Evolutionary conservation across 2,113 vertebrate genomes (phyloP).

Genomic region (Acinonyx jubatus): DNA sequence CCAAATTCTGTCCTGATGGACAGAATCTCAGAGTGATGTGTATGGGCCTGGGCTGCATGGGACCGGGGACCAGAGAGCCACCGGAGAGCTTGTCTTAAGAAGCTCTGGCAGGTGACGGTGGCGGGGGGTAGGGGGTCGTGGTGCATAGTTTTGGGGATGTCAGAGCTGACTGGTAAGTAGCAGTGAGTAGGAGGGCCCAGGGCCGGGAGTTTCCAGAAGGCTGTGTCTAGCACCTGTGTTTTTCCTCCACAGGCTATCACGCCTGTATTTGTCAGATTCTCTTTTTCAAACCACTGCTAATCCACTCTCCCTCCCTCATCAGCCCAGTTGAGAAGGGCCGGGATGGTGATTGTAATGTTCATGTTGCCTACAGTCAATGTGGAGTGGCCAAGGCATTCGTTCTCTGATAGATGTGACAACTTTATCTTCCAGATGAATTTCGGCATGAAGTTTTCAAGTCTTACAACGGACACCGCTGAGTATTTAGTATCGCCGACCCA

Average conservation of each 20-base stretch:
- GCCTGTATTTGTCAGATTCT: neutral
- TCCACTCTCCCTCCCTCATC: no score
- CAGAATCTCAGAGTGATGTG: neutral
- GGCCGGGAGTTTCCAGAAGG: neutral
- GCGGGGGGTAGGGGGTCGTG: neutral
- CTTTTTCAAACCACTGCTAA: neutral
- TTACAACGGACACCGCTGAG: no score
- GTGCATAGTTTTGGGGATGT: neutral
- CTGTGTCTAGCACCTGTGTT: neutral
- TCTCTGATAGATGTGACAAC: neutral
- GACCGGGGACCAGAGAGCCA: accelerated
- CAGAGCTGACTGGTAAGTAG: neutral
- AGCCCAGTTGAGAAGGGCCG: neutral
- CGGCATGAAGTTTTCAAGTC: neutral
- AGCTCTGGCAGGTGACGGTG: neutral
- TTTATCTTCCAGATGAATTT: neutral
- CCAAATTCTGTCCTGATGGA: no score
- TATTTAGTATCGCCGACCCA: neutral
- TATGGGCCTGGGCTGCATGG: neutral
- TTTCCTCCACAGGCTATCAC: accelerated
- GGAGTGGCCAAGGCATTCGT: neutral
- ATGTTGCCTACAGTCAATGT: neutral
- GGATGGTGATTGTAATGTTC: neutral
- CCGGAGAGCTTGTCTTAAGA: neutral
- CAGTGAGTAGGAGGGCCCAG: accelerated